These are phyloP conservation scores for Philaethria dido DNA, from an alignment of 2,888 invertebrate species.

Conservation along the genomic window DNA sequence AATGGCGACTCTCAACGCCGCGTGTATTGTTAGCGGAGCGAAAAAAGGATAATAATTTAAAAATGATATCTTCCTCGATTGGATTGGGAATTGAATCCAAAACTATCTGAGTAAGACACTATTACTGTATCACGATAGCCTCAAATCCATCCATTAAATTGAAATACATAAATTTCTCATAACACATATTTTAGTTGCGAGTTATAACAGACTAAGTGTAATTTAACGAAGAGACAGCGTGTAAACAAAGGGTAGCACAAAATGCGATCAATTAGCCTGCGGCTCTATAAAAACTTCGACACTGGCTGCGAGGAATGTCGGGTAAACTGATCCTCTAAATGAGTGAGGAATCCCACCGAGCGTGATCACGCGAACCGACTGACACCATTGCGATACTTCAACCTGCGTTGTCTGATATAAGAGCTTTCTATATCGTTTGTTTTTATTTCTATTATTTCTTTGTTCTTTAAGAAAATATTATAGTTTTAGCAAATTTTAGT, in stretches of 20 bases:
- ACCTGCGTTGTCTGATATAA: conserved; percentile 7
- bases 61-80: too few relatives aligned
- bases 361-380: conserved; percentile 75
- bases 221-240: conserved; percentile 32
- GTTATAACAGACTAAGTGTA: not conserved
- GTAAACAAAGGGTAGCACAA: conserved; percentile 47
- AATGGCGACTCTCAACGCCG: too few relatives aligned
- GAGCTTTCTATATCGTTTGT: conserved; percentile 3
- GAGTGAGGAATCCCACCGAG: conserved; percentile 64
- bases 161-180: too few relatives aligned
- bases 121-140: too few relatives aligned
- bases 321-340: conserved; percentile 73
- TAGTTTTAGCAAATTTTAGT: not conserved
- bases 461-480: not conserved
- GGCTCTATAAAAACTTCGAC: conserved; percentile 63
- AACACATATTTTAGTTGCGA: not conserved
- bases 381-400: conserved; percentile 65
- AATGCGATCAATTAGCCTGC: conserved; percentile 46
- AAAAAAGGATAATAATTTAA: too few relatives aligned
- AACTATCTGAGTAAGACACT: too few relatives aligned
- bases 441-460: not conserved
- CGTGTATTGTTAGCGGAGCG: too few relatives aligned
- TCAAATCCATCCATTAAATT: too few relatives aligned
- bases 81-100: too few relatives aligned
- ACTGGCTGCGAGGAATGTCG: conserved; percentile 64